A percentile compares a stretch with the other conserved stretches of the same genome.
phyloP scores from a whole-genome alignment of 2,888 invertebrate species.

The Eilema sororculum region DNA sequence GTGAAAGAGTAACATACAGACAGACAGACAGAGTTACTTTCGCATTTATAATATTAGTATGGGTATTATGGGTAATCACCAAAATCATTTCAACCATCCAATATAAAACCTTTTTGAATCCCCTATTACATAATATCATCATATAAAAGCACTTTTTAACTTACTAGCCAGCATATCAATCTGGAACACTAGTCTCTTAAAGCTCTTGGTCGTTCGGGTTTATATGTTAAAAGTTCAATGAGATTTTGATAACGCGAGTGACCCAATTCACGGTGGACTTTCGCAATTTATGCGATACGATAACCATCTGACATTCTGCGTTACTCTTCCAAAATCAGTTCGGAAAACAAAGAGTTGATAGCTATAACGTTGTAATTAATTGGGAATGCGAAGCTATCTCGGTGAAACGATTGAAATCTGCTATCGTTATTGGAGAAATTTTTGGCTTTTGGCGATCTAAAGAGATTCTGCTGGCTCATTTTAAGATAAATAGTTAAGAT shows the following conservation, averaged over 20 bases:
- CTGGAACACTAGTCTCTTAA: neutral
- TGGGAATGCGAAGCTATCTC: conserved; percentile 5
- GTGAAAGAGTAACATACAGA: too few species aligned
- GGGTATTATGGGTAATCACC: too few species aligned
- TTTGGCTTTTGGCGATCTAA: neutral
- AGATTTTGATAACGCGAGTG: conserved; percentile 12
- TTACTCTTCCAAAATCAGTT: conserved; percentile 8
- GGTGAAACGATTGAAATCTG: conserved; percentile 6
- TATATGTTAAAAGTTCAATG: conserved; percentile 14
- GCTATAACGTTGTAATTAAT: conserved; percentile 15
- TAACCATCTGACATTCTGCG: conserved; percentile 18
- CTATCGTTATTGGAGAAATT: neutral
- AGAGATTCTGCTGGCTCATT: neutral
- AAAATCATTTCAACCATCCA: neutral
- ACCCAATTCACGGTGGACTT: conserved; percentile 21
- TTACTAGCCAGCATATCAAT: neutral
- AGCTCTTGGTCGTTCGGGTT: neutral
- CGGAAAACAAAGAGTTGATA: conserved; percentile 18
- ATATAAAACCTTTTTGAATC: neutral
- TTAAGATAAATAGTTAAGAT: neutral
- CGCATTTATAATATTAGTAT: too few species aligned
- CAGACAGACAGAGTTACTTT: too few species aligned
- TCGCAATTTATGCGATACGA: conserved; percentile 18
- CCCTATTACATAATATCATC: neutral
- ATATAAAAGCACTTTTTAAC: neutral